Evolutionary conservation across 2,888 invertebrate species (phyloP), one percentile per base, ranked within the genome.

Genomic region (Oasisia sp.): DNA sequence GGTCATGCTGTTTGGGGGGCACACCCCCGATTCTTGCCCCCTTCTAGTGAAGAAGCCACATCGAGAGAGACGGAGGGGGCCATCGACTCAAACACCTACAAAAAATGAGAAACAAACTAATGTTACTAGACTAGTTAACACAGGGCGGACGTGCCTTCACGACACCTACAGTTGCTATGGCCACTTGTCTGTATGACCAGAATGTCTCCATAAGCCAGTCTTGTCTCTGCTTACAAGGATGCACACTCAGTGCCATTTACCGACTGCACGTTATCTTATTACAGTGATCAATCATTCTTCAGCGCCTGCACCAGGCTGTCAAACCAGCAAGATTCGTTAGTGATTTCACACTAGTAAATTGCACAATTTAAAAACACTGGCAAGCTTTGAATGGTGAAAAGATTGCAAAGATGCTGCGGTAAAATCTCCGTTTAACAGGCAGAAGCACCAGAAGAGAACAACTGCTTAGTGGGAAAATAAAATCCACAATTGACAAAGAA

Each of bases 101-200:
- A 74, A 74, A 74, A 74, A 74, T 74, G 74, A 74, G 19, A 74
- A 74, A 74, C 74, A 74, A 74, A 74, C 74, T 74, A 74, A 74
- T 27, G 74, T 74, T 74, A 74, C 74, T 74, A 74, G 74, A 19
- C 74, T 74, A 74, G 7, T 27, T 74, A 74, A 74, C 50, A 50
- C 50, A 50, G 50, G 50, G 8, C 50, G 50, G 1, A 14, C 50
- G 50, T 50, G 50, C 8, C 50, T 12, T 50, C 9, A 50, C 14
- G 50, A 50, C 74, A 74, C 74, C n/a, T 74, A 74, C 27, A 74
- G 74, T 74, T 7, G n/a, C 74, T 5, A n/a, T 3, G 58, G 19
- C 74, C 14, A 74, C 27, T 27, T 27, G n/a, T 74, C 74, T 74
- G 74, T 74, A 74, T n/a, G 7, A n/a, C 14, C 27, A 27, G 74